Conservation (phyloP, 1,140 invertebrate species). For the Mycetomoellerius zeteki region DNA sequence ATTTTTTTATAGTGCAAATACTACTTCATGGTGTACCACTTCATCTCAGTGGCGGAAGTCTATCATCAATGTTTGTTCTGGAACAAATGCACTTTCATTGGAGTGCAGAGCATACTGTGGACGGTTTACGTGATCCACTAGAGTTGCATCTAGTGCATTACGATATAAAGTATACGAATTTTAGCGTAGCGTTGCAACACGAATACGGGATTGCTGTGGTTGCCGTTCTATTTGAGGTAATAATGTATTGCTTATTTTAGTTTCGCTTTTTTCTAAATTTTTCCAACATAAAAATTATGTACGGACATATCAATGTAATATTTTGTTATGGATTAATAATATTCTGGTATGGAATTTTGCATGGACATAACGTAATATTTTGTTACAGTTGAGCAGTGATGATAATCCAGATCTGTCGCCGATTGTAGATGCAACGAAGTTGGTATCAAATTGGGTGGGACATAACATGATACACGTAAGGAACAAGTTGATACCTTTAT, state of each 20-base stretch:
- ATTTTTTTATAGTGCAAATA: constrained; percentile 80
- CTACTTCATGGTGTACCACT: constrained; percentile 79
- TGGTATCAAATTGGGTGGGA: constrained; percentile 77
- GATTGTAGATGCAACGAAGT: constrained; percentile 84
- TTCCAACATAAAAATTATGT: background rate
- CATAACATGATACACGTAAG: constrained; percentile 64
- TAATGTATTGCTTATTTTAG: background rate
- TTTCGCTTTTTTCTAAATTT: constrained; percentile 43
- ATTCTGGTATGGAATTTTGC: no score
- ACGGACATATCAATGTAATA: background rate
- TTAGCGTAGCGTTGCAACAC: constrained; percentile 87
- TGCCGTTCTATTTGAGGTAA: constrained; percentile 90
- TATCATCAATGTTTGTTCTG: constrained; percentile 88
- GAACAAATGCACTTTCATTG: constrained; percentile 93
- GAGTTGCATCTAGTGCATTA: constrained; percentile 92
- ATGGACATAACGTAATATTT: background rate
- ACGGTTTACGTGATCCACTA: constrained; percentile 87
- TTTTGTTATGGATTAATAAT: no score
- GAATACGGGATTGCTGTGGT: constrained; percentile 90
- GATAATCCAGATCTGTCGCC: constrained; percentile 86
- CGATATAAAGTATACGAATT: constrained; percentile 88
- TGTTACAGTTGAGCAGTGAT: constrained; percentile 81
- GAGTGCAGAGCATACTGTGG: constrained; percentile 92
- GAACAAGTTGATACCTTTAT: constrained; percentile 81
- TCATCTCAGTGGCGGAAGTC: constrained; percentile 86